Evolutionary conservation across 2,113 vertebrate species (phyloP), one percentile per base, ranked within the genome.

Genomic region (Phodopus roborovskii): DNA sequence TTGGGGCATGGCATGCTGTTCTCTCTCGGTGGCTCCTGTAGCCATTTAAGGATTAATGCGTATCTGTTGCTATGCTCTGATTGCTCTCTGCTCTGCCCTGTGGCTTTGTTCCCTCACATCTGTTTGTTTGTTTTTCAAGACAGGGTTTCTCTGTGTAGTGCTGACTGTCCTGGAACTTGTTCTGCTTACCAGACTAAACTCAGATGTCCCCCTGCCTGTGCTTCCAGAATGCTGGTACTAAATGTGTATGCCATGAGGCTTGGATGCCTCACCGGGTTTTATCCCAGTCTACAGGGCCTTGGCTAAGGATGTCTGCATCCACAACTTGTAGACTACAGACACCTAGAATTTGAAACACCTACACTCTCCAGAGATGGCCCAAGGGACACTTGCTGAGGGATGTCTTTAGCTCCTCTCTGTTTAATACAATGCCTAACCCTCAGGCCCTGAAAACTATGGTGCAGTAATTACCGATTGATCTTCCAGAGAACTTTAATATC

Each of bases 401-500:
- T n/a, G 19, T 74, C 78, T 79, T 3, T 39, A 15, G 45, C 39
- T 39, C 78, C 74, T 75, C 58, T 39, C 22, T 77, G 24, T n/a
- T 86, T 86, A 53, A 83, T 53, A 62, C 48, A 78, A n/a, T 83
- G 30, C 75, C 78, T 74, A 56, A 45, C 36, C 86, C 62, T 74
- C 5, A 74, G 79, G 90, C 75, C 10, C 81, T 81, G 53, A 93
- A 82, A 79, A 26, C 58, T 88, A 48, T 36, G 68, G 42, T 36
- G 16, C 30, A 92, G 87, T 96, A 75, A 95, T 96, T 92, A 39
- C 78, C 56, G n/a, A 82, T 86, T 89, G 95, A 93, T 94, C 84
- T 87, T 83, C n/a, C 60, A 53, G 50, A 92, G n/a, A 19, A 92
- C 48, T 97, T 96, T 90, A 82, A 95, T 88, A 94, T 94, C 83